Evolutionary conservation across 2,888 invertebrate species (phyloP), one percentile per base, ranked within the genome.

Genomic region (Lasioglossum vierecki): DNA sequence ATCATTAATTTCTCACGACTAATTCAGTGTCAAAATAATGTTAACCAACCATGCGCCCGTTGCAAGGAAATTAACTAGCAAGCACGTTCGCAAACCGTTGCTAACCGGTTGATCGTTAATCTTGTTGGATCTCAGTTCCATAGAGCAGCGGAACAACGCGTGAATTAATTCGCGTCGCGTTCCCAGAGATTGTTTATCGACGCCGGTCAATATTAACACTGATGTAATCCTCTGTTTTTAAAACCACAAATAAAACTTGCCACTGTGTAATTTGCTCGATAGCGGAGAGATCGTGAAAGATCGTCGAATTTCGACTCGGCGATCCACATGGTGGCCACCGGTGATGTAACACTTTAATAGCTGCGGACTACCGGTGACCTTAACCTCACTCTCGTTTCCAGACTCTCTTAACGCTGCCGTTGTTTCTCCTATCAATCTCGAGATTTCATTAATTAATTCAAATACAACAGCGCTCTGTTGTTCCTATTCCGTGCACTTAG

Each of bases 271-370:
- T 15, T 63, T 63, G 15, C 1, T 63, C 30, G 13, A 0, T 26
- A 26, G 13, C 60, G 6, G 30, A 15, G 26, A 30, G 60, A 63
- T 63, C 60, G 60, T 13, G 60, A 26, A 6, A 63, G 22, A 30
- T 71, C 77, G 57, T 66, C 76, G 72, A 85, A 81, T 79, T 63
- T 9, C 63, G 44, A 76, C 66, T 26, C 30, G 60, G 13, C 26
- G 60, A 60, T 66, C 9, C 68, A 26, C 46, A 66, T 22, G 75
- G 46, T 63, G 73, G 79, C 22, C 66, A 85, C 49, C 66, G 18
- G 8, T 82, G 82, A 82, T n/a, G 86, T 72, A 85, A 85, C 76
- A 41, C 46, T 82, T 72, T 83, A 83, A 85, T 83, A 85, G 68
- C 46, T 75, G 68, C 49, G 30, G 75, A 72, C 80, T 49, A 66